Conservation (phyloP, 2,113 vertebrate species). For the human region GRCh38 chr5:32850501-32851000, state of each 20-base stretch:
- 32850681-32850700: neutral
- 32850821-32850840: neutral
- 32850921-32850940: neutral
- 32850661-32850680: conserved; percentile 1
- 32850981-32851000: neutral
- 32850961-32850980: neutral
- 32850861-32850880: neutral
- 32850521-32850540: neutral
- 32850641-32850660: neutral
- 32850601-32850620: neutral
- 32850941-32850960: neutral
- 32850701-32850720: neutral
- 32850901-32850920: neutral
- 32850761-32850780: neutral
- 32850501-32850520: neutral
- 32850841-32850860: neutral
- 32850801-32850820: neutral
- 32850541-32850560: neutral
- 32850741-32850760: neutral
- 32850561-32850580: neutral
- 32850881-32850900: neutral
- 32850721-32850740: neutral
- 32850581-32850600: neutral
- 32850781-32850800: neutral
- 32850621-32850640: neutral